Evolutionary conservation across 2,888 invertebrate species (phyloP).

Genomic region (Ophion costatus): DNA sequence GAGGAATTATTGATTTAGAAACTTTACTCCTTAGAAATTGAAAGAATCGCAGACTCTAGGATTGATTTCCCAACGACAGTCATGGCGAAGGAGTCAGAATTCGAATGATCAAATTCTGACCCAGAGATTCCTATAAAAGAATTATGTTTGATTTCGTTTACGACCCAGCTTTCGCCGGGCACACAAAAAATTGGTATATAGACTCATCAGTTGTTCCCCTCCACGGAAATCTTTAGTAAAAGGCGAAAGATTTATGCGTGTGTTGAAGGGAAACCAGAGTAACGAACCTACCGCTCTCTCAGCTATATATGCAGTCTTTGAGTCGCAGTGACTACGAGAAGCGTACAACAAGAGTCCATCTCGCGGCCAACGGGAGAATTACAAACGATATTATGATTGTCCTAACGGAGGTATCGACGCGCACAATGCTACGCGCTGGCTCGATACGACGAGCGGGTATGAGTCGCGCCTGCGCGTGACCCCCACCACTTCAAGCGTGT

Average conservation of each 20-base stretch:
- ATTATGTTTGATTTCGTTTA: conserved; percentile 66
- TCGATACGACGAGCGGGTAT: background rate
- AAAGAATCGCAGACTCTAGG: too few species aligned
- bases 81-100: too few species aligned
- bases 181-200: conserved; percentile 77
- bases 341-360: conserved; percentile 2
- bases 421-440: background rate
- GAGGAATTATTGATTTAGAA: too few species aligned
- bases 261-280: conserved; percentile 82
- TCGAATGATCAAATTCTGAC: background rate
- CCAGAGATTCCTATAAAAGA: background rate
- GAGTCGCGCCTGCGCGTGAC: background rate
- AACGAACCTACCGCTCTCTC: background rate
- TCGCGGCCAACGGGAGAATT: conserved; percentile 3
- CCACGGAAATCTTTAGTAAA: conserved; percentile 84
- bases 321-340: background rate
- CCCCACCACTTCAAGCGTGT: background rate
- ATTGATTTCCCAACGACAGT: too few species aligned
- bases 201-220: conserved; percentile 77
- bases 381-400: conserved; percentile 1
- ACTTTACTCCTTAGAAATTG: too few species aligned
- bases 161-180: conserved; percentile 75
- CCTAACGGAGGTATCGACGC: background rate
- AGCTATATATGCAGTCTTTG: background rate
- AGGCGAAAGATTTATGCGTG: conserved; percentile 84